Base-by-base conservation (phyloP, 92 coral and sea anemone species). In the Metridium senile region DNA sequence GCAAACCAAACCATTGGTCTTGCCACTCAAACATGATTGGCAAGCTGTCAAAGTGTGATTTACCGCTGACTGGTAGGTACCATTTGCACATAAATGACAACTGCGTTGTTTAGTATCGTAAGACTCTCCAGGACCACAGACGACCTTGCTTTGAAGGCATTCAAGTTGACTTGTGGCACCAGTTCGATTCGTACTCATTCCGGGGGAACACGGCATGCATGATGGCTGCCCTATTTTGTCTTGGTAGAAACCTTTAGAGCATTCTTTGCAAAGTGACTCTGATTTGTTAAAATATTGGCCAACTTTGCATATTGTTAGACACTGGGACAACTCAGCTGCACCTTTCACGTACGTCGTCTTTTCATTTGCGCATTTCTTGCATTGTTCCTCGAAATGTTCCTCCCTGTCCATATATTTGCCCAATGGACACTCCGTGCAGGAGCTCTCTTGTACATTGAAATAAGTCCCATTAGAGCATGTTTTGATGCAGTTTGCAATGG, bases 241-340 rank as follows among this genome's bases (percentile, higher is more conserved):
- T 56, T 86, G 91, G 58, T 62, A 88, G 33, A 32, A 21, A 18
- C 93, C 93, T 71, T 39, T 35, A 10, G 86, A 71, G 26, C 93
- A 88, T 17, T 8, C 74, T 27, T 58, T 33, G 57, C 93, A 88
- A 22, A 46, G 23, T 16, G 84, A 52, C 33, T 25, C 58, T 11
- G 62, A 32, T 9, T 58, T 54, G 27, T 79, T 49, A 13, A 70
- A 47, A 74, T 67, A 88, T 54, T 74, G 45, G 18, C 93, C 93
- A 33, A 64, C 66, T 11, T 23, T 45, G 27, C 93, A 88, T 28
- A 21, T 58, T 20, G 43, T 51, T 11, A 61, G 11, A 70, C 92
- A 88, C 10, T 56, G 68, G 33, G 76, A 64, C 58, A 30, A 47
- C 27, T 32, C 31, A 9, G 74, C 46, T 31, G 72, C 82, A 25